Base-by-base conservation (phyloP, 2,113 vertebrate genomes). In the Daphoenositta chrysoptera region DNA sequence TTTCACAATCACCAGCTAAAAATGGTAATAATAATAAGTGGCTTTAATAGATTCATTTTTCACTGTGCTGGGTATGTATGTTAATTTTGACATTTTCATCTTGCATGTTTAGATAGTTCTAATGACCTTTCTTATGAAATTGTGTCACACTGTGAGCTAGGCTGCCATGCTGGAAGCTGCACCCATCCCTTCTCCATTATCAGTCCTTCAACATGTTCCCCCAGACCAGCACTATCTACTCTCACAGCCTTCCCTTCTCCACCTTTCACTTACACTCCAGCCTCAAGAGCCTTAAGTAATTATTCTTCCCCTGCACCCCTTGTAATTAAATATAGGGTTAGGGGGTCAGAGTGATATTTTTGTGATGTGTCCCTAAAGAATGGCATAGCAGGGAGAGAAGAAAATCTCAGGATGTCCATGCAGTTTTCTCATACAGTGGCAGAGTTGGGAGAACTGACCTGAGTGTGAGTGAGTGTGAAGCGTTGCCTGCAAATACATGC, bases 1-100 rank as follows among this genome's bases (percentile, higher is more conserved):
- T 96, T 97, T 87, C 65, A 28, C 71, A 90, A 39, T 60, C 85
- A 50, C 37, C 96, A 57, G 47, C 56, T 92, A 78, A 95, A 97
- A 85, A 91, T 83, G 96, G 97, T 98, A 97, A 97, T 92, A 80
- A 56, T 91, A 81, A 61, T 68, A 66, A 58, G 24, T 72, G n/a
- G n/a, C 17, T 86, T 86, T 51, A 85, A 63, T 22, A 35, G 61
- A 56, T 66, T 40, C 0, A 35, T 83, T 83, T 91, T 95, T 86
- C 30, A 47, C 35, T 83, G 35, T 78, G 39, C 24, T 90, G 54
- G 51, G 47, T 64, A 61, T 39, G 2, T 68, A 35, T 81, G 44
- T 71, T 81, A 48, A 73, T 58, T 68, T 37, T 78, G 51, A 75
- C 71, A 45, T 94, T 78, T 90, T 79, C 6, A 35, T 72, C 45